Evolutionary conservation across 2,888 invertebrate species (phyloP).

Genomic region (Neria commutata): DNA sequence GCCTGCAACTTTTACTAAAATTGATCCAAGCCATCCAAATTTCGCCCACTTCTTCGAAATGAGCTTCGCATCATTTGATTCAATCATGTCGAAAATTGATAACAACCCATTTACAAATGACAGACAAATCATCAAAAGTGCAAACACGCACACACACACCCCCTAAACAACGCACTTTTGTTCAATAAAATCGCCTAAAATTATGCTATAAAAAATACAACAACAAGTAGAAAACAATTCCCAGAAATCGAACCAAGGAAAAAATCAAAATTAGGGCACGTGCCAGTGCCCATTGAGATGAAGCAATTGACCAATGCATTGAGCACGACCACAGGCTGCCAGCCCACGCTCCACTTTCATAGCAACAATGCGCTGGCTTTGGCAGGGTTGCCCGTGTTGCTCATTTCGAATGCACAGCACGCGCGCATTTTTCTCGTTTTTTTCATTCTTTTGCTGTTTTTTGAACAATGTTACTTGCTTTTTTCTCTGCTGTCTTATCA

Average conservation of each 20-base stretch:
- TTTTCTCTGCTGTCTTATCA: not conserved
- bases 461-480: too few relatives aligned
- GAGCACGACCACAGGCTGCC: not conserved
- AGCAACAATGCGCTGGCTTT: not conserved
- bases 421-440: not conserved
- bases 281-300: constrained; percentile 42
- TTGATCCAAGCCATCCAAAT: not conserved
- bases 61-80: constrained; percentile 47
- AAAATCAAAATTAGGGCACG: constrained; percentile 58
- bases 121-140: constrained; percentile 38
- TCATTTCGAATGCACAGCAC: not conserved
- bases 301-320: constrained; percentile 1
- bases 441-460: not conserved
- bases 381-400: not conserved
- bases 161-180: constrained; percentile 4
- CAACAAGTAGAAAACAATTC: constrained; percentile 19
- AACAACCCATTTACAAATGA: constrained; percentile 60
- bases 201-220: constrained; percentile 38
- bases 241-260: constrained; percentile 9
- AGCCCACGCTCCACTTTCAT: not conserved
- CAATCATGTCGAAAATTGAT: constrained; percentile 61
- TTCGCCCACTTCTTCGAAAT: not conserved
- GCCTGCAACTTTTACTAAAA: too few relatives aligned
- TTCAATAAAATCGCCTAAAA: constrained; percentile 34
- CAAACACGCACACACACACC: constrained; percentile 8